phyloP scores from a whole-genome alignment of 1,140 invertebrate genomes.

The Stenopsyche tienmushanensis region DNA sequence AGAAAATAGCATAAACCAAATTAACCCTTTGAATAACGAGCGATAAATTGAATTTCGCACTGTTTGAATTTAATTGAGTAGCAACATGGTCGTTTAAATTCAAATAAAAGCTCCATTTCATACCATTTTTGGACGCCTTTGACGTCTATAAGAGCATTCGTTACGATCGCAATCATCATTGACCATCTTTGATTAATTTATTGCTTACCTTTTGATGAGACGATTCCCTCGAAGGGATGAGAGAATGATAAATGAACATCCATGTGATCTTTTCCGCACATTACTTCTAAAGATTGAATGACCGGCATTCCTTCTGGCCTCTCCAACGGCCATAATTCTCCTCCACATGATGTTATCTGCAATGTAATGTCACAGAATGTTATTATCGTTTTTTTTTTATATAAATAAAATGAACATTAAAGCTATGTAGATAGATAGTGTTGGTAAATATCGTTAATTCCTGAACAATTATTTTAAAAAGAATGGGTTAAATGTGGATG shows the following conservation, averaged over 20 bases:
- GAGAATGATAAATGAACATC: constrained; percentile 90
- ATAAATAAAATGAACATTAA: no score
- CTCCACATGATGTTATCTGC: constrained; percentile 49
- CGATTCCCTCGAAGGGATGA: constrained; percentile 89
- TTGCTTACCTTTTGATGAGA: constrained; percentile 79
- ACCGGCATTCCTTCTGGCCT: constrained; percentile 78
- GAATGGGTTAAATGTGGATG: no score
- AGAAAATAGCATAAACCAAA: no score
- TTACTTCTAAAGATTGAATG: constrained; percentile 84
- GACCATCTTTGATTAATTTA: no score
- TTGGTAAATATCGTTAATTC: no score
- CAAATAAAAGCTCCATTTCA: no score
- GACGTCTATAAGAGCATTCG: not conserved
- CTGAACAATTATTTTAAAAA: no score
- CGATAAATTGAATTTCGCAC: not conserved
- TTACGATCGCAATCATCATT: not conserved
- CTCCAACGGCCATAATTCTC: constrained; percentile 77
- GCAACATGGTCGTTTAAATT: no score
- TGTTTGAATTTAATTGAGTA: no score
- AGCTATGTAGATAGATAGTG: no score
- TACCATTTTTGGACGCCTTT: not conserved
- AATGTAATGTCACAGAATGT: constrained; percentile 9
- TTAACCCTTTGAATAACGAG: not conserved
- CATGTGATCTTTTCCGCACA: constrained; percentile 93
- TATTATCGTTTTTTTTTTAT: no score